A percentile compares a stretch with the other conserved stretches of the same genome.
Evolutionary conservation across 1,140 invertebrate species (phyloP).

Genomic region (Bradysia coprophila): DNA sequence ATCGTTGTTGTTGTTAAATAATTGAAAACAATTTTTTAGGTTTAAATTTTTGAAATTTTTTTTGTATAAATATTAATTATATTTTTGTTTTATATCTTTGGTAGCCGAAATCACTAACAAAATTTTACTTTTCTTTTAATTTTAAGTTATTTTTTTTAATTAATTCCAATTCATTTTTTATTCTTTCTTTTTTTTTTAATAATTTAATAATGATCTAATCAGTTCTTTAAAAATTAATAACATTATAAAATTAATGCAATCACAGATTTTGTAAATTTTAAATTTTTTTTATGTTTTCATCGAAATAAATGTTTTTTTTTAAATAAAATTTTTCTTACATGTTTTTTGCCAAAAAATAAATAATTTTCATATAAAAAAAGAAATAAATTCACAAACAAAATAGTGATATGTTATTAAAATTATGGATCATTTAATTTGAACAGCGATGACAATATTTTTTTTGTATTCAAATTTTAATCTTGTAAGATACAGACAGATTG

Average conservation of each 20-base stretch:
- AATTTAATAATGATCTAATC: constrained; percentile 6
- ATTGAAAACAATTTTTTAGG: neutral
- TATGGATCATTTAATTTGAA: no score
- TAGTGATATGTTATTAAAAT: no score
- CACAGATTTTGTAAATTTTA: constrained; percentile 2
- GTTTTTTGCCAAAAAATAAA: constrained; percentile 3
- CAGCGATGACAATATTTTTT: no score
- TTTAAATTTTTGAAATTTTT: neutral
- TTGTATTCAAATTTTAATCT: no score
- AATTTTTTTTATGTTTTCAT: neutral
- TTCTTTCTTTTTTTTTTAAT: neutral
- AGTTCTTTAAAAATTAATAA: constrained; percentile 5
- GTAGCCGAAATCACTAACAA: constrained; percentile 2
- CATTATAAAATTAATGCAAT: constrained; percentile 3
- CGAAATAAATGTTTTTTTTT: constrained; percentile 2
- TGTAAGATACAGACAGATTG: no score
- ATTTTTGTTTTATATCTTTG: constrained; percentile 1
- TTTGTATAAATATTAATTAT: neutral
- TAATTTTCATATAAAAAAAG: neutral
- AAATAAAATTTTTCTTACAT: constrained; percentile 1
- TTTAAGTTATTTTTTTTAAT: no score
- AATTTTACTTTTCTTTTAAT: no score
- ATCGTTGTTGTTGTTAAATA: neutral
- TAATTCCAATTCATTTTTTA: no score
- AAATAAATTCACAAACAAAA: neutral